A percentile compares a stretch with the other conserved stretches of the same genome.
These are phyloP conservation scores for Lasiommata megera DNA, from an alignment of 2,888 invertebrate genomes.

Conservation along the genomic window DNA sequence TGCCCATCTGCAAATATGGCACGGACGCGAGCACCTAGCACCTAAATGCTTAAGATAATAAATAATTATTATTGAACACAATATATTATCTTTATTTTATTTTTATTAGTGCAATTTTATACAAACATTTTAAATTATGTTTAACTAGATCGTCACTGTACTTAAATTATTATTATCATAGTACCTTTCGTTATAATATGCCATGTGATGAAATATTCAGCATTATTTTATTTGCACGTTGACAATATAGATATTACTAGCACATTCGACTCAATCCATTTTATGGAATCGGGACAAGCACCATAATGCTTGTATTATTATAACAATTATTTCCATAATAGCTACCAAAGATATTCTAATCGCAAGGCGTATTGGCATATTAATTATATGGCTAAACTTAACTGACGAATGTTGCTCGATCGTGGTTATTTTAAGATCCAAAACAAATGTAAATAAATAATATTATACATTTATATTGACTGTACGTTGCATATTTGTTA, in stretches of 20 bases:
- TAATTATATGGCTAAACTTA: constrained; percentile 21
- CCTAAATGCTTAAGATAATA: constrained; percentile 45
- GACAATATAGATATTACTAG: neutral
- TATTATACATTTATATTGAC: constrained; percentile 22
- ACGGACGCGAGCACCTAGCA: constrained; percentile 46
- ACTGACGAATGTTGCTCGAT: constrained; percentile 16
- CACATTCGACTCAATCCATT: neutral
- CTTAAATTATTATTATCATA: constrained; percentile 44
- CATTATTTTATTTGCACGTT: constrained; percentile 9
- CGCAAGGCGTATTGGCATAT: constrained; percentile 22
- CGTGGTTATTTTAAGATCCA: constrained; percentile 11
- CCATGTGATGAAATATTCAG: constrained; percentile 17
- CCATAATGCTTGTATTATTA: constrained; percentile 3
- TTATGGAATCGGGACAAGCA: constrained; percentile 2
- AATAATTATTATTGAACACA: constrained; percentile 24
- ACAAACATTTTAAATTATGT: constrained; percentile 38
- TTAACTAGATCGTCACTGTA: constrained; percentile 40
- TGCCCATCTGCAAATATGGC: constrained; percentile 81
- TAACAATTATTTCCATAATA: constrained; percentile 10
- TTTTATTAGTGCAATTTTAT: constrained; percentile 37
- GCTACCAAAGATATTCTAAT: constrained; percentile 31
- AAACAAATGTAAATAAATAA: constrained; percentile 25
- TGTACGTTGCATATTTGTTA: constrained; percentile 19
- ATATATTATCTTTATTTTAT: constrained; percentile 40
- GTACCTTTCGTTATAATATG: constrained; percentile 15